Conservation (phyloP, 2,797 vertebrate genomes). For the Brachymystax lenok region DNA sequence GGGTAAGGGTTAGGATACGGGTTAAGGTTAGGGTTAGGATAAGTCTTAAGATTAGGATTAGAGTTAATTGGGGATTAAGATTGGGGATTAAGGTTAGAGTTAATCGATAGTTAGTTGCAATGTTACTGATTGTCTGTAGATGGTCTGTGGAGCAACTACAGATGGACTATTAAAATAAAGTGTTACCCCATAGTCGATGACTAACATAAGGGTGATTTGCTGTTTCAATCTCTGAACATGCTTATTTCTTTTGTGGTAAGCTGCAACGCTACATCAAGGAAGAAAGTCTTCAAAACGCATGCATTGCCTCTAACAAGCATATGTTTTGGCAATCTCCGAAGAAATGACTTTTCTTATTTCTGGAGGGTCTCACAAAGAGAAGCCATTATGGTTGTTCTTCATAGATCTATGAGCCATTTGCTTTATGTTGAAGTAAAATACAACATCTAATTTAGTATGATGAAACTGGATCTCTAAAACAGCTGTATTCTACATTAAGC, state of each 20-base stretch:
- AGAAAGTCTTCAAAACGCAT: too few species aligned
- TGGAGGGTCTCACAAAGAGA: not conserved
- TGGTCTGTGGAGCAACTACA: too few species aligned
- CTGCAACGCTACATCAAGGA: not conserved
- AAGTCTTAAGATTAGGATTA: too few species aligned
- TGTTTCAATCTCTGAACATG: not conserved
- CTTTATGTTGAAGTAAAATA: not conserved
- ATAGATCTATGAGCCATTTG: not conserved
- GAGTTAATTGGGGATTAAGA: too few species aligned
- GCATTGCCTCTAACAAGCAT: not conserved
- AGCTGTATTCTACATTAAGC: not conserved
- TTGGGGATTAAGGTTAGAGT: too few species aligned
- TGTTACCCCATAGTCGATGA: not conserved
- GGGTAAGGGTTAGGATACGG: too few species aligned
- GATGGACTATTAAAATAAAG: too few species aligned
- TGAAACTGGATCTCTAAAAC: not conserved
- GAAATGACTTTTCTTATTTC: not conserved
- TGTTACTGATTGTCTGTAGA: too few species aligned
- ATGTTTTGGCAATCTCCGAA: slow-evolving; percentile 1
- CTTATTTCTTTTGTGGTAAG: not conserved
- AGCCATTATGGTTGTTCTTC: not conserved
- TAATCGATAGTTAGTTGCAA: too few species aligned
- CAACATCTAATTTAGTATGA: not conserved
- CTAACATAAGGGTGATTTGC: not conserved
- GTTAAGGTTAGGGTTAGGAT: too few species aligned